A percentile compares a stretch with the other conserved stretches of the same genome.
Conservation (phyloP, 2,888 invertebrate genomes). For the Tryphoninae sp. region DNA sequence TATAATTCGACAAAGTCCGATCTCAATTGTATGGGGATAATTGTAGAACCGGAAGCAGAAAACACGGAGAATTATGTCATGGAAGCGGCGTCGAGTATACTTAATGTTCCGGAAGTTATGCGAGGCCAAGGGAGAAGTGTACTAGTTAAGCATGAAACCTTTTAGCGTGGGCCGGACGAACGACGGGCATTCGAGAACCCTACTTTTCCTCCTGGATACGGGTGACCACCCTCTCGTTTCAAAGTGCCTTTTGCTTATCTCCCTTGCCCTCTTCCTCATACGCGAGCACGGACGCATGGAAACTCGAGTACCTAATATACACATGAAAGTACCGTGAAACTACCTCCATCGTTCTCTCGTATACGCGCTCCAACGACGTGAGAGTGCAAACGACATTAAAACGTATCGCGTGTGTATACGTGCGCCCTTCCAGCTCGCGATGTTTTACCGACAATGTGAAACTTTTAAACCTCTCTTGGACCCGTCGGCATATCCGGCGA, state of each 20-base stretch:
- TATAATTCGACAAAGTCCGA: slow-evolving; percentile 13
- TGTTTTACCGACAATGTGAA: slow-evolving; percentile 30
- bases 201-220: slow-evolving; percentile 65
- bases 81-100: slow-evolving; percentile 4
- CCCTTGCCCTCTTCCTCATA: slow-evolving; percentile 9
- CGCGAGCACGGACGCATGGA: slow-evolving; percentile 25
- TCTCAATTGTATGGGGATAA: not conserved
- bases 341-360: slow-evolving; percentile 25
- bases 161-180: slow-evolving; percentile 57
- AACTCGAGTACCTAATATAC: slow-evolving; percentile 51
- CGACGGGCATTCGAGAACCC: slow-evolving; percentile 49
- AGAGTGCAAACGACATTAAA: slow-evolving; percentile 40
- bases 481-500: slow-evolving; percentile 50
- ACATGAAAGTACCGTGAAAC: slow-evolving; percentile 51
- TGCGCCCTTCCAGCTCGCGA: slow-evolving; percentile 5
- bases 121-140: slow-evolving; percentile 19
- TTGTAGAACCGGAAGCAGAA: not conserved
- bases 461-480: slow-evolving; percentile 29
- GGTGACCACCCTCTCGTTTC: slow-evolving; percentile 49
- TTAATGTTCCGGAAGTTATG: slow-evolving; percentile 57
- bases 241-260: slow-evolving; percentile 49
- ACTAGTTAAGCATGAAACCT: slow-evolving; percentile 55
- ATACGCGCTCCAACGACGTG: slow-evolving; percentile 35
- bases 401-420: slow-evolving; percentile 27
- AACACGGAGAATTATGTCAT: not conserved